Evolutionary conservation across 2,888 invertebrate genomes (phyloP).

Genomic region (Mythimna ferrago): DNA sequence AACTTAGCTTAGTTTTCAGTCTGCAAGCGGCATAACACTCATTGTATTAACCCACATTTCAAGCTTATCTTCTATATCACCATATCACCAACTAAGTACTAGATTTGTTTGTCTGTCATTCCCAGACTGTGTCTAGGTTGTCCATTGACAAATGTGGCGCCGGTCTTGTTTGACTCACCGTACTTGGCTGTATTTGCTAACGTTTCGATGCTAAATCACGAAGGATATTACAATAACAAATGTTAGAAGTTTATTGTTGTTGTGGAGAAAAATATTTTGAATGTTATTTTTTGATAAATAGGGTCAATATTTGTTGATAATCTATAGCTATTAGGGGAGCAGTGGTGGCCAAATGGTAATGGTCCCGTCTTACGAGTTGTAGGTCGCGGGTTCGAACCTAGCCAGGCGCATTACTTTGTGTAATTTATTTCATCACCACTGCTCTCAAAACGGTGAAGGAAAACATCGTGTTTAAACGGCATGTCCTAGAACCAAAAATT

Average conservation of each 20-base stretch:
- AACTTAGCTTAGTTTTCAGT: too few species aligned
- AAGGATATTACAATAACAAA: slow-evolving; percentile 48
- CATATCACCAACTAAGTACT: neutral
- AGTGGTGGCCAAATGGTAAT: too few species aligned
- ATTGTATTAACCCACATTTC: neutral
- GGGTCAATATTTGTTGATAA: neutral
- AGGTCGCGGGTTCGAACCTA: too few species aligned
- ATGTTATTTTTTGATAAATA: neutral
- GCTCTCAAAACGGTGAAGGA: too few species aligned
- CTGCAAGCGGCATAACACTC: neutral
- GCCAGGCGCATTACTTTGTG: too few species aligned
- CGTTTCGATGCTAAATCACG: slow-evolving; percentile 49
- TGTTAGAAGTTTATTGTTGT: slow-evolving; percentile 20
- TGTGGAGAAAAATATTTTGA: neutral
- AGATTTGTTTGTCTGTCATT: slow-evolving; percentile 57
- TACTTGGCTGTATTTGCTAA: slow-evolving; percentile 49
- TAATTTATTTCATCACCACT: too few species aligned
- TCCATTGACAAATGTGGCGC: slow-evolving; percentile 78
- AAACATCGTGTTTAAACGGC: too few species aligned
- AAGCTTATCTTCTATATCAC: slow-evolving; percentile 5
- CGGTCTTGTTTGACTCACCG: slow-evolving; percentile 65
- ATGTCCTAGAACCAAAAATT: too few species aligned
- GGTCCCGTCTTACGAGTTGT: too few species aligned
- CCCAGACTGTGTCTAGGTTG: slow-evolving; percentile 46
- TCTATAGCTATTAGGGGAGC: too few species aligned